Percentiles rank a stretch among this genome's conserved stretches.
Conservation (phyloP, 1,140 invertebrate species). For the Drosophila subpulchrella region DNA sequence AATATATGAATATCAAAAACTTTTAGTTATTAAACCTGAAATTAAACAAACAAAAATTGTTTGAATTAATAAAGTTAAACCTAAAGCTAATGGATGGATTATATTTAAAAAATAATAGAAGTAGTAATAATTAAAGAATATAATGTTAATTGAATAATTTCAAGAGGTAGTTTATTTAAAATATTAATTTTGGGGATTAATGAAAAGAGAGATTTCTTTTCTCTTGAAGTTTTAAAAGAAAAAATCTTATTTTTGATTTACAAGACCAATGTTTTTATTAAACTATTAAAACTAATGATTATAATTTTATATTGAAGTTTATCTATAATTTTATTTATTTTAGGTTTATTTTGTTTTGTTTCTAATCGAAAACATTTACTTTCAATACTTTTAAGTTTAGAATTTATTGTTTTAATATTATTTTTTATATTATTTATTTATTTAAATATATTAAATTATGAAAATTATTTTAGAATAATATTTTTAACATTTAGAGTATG, state of each 20-base stretch:
- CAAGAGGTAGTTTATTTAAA: constrained; percentile 86
- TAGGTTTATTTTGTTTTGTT: constrained; percentile 85
- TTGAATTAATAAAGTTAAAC: constrained; percentile 85
- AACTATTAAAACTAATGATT: constrained; percentile 86
- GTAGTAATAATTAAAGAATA: constrained; percentile 71
- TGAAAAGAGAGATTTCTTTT: constrained; percentile 85
- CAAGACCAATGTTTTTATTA: constrained; percentile 87
- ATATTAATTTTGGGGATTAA: constrained; percentile 88
- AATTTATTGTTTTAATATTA: constrained; percentile 11
- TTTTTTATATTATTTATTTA: constrained; percentile 11
- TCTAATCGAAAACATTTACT: constrained; percentile 8
- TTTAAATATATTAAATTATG: constrained; percentile 10
- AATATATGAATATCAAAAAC: constrained; percentile 57
- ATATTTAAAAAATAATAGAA: constrained; percentile 78
- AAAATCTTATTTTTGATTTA: constrained; percentile 86
- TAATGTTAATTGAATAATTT: constrained; percentile 84
- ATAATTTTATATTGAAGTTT: constrained; percentile 79
- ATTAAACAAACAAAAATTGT: constrained; percentile 82
- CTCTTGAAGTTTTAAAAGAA: constrained; percentile 86
- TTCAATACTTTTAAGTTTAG: constrained; percentile 9
- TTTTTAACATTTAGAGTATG: constrained; percentile 87
- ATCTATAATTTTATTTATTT: constrained; percentile 84
- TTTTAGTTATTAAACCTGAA: constrained; percentile 49
- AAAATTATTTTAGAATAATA: constrained; percentile 73
- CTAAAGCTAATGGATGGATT: constrained; percentile 85